phyloP scores from a whole-genome alignment of 2,888 invertebrate genomes.

The Pristionchus japonicus region DNA sequence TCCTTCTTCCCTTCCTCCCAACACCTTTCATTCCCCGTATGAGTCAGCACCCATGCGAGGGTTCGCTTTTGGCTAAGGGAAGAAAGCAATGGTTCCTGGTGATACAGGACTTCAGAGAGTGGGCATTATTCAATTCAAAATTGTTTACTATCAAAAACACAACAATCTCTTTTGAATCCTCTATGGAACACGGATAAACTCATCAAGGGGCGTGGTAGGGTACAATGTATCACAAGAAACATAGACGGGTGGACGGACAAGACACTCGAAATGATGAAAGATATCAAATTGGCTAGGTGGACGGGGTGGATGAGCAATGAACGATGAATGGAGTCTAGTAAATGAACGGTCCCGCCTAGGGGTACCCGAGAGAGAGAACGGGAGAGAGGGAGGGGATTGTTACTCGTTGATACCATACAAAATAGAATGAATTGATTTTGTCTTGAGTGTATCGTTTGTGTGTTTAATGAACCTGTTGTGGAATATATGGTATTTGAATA shows the following conservation, averaged over 20 bases:
- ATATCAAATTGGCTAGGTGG: not conserved
- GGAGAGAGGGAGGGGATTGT: conserved; percentile 1
- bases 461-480: not conserved
- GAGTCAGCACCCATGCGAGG: not conserved
- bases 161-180: too few species aligned
- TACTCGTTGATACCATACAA: not conserved
- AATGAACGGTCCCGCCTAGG: not conserved
- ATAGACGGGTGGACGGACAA: not conserved
- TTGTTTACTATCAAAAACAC: conserved; percentile 38
- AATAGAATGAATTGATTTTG: not conserved
- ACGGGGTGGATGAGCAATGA: not conserved
- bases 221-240: not conserved
- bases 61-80: not conserved
- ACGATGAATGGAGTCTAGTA: not conserved
- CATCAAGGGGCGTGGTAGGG: not conserved
- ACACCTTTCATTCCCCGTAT: not conserved
- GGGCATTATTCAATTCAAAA: not conserved
- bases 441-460: conserved; percentile 18
- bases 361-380: conserved; percentile 9
- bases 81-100: not conserved
- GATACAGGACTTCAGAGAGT: too few species aligned
- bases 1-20: not conserved
- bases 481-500: not conserved
- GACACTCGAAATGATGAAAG: not conserved
- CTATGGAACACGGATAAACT: not conserved